Evolutionary conservation across 2,888 invertebrate species (phyloP), one percentile per base, ranked within the genome.

Genomic region (Ypsolopha scabrella): DNA sequence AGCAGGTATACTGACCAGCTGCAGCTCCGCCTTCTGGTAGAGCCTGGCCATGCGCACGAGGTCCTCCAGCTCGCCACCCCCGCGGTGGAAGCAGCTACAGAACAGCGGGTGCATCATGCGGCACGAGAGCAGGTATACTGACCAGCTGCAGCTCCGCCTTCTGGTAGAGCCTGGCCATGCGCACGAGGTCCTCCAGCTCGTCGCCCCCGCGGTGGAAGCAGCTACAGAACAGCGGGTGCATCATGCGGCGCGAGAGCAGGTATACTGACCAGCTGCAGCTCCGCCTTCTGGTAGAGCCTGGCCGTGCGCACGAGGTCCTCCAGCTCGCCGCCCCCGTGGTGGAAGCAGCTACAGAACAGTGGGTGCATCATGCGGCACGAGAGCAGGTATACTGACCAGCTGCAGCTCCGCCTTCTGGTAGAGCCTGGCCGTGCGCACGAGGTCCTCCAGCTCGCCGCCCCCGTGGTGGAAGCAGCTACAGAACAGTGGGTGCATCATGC

Each of bases 321-420:
- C 24, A 24, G 24, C 24, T 24, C 24, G 4, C 24, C 81, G 34
- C 88, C 88, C 53, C 81, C 83, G 53, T 74, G 86, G 73, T 93
- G 92, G 81, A 92, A 91, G 72, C 93, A 93, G 50, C 90, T 86
- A 68, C 93, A 93, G 79, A 92, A 93, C 60, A 93, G 75, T 54
- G 90, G 82, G 70, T 93, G 92, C 72, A 93, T 87, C 63, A 92
- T 78, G n/a, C 89, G 88, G 62, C 93, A 93, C 89, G 91, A 24
- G 24, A 24, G 24, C n/a, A n/a, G n/a, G n/a, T 24, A 24, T 24
- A 62, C 89, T 82, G 65, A 93, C 90, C 68, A 93, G 73, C 59
- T 85, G 68, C 59, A 87, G 82, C 66, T 91, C 91, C 0, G 91
- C 91, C 58, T 87, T 82, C 74, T 93, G 93, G 72, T 92, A 93